These are phyloP conservation scores for Electrophaes corylata DNA, from an alignment of 2,888 invertebrate species.

Conservation along the genomic window DNA sequence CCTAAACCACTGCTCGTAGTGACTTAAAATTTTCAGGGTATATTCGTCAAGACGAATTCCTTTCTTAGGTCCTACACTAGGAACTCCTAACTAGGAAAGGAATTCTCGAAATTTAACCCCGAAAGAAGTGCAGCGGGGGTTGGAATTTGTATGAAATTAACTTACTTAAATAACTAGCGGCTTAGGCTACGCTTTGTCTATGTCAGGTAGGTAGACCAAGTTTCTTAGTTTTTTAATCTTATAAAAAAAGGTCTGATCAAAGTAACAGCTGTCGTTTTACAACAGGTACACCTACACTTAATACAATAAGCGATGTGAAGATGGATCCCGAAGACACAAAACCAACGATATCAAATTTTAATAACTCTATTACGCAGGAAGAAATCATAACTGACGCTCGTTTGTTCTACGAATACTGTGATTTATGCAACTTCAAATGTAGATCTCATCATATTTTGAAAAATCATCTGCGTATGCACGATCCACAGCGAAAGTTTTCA, in stretches of 20 bases:
- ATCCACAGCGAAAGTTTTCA: background rate
- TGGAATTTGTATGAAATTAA: no score
- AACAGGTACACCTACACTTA: background rate
- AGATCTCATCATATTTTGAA: background rate
- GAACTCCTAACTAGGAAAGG: no score
- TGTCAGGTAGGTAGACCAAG: no score
- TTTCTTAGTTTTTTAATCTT: no score
- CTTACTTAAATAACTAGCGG: no score
- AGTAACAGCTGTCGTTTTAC: background rate
- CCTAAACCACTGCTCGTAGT: no score
- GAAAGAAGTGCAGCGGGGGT: no score
- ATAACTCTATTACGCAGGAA: background rate
- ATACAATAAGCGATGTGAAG: background rate
- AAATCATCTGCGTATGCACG: constrained; percentile 1
- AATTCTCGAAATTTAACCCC: no score
- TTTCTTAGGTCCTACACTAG: no score
- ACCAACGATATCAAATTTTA: background rate
- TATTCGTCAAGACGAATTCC: no score
- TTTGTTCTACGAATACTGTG: background rate
- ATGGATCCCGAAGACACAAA: background rate
- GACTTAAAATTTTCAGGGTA: no score
- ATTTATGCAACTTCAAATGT: background rate
- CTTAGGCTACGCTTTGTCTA: no score
- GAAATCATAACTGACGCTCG: background rate
- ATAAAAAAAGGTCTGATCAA: background rate